These are phyloP conservation scores for Diadumene lineata DNA, from an alignment of 92 coral and sea anemone species.

Conservation along the genomic window DNA sequence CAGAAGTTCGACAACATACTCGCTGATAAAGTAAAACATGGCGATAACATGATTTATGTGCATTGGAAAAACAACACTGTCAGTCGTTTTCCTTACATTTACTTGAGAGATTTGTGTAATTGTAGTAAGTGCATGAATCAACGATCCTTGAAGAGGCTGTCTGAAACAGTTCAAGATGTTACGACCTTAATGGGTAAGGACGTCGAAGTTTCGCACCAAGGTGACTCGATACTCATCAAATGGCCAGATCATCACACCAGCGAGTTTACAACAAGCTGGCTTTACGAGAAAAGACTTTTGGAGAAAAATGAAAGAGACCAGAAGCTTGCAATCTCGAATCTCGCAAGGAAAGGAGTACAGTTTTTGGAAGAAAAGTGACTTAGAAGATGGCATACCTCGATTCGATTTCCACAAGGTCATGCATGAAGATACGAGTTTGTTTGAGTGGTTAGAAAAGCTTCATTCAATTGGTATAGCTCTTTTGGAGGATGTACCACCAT, in stretches of 20 bases:
- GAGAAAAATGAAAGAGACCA: slow-evolving; percentile 35
- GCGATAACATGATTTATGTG: slow-evolving; percentile 45
- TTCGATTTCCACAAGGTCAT: slow-evolving; percentile 43
- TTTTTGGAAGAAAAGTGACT: slow-evolving; percentile 50
- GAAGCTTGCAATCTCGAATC: background rate
- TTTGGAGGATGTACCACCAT: slow-evolving; percentile 35
- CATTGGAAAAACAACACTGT: slow-evolving; percentile 59
- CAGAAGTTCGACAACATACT: background rate
- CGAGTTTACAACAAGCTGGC: slow-evolving; percentile 59
- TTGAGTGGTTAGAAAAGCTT: slow-evolving; percentile 63
- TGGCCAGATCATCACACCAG: slow-evolving; percentile 81
- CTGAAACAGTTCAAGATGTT: slow-evolving; percentile 49
- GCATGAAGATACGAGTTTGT: slow-evolving; percentile 47
- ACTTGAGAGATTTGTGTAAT: slow-evolving; percentile 70
- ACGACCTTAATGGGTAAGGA: no score
- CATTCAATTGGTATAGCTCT: slow-evolving; percentile 60
- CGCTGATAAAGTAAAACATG: slow-evolving; percentile 30
- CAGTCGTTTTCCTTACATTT: slow-evolving; percentile 70
- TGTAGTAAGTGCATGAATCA: slow-evolving; percentile 66
- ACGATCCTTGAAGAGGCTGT: slow-evolving; percentile 36
- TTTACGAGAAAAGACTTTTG: slow-evolving; percentile 46
- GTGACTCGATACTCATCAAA: slow-evolving; percentile 38
- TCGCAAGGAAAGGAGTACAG: slow-evolving; percentile 52
- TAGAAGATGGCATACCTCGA: slow-evolving; percentile 53
- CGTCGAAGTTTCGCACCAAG: slow-evolving; percentile 40